Evolutionary conservation across 2,113 vertebrate species (phyloP).

Genomic region (Platycercus adscitus): DNA sequence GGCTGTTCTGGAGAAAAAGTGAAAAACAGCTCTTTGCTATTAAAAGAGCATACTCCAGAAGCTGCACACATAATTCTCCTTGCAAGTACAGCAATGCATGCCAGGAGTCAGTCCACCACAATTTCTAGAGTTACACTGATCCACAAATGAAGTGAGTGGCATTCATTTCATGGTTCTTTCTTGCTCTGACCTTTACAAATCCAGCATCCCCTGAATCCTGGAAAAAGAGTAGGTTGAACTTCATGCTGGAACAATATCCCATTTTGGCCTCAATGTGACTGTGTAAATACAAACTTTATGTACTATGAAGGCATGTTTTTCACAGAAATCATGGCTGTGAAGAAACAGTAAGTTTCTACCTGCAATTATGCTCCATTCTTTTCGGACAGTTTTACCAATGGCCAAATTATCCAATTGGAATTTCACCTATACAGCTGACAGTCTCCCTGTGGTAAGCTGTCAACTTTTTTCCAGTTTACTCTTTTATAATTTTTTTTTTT

Average conservation of each 20-base stretch:
- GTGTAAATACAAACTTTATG: neutral
- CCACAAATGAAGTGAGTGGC: neutral
- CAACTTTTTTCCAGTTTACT: neutral
- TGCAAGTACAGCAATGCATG: fast-evolving
- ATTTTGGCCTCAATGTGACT: neutral
- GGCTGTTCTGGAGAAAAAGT: neutral
- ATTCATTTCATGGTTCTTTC: neutral
- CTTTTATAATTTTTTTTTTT: fast-evolving
- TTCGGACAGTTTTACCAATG: neutral
- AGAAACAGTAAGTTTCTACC: neutral
- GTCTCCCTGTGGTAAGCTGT: neutral
- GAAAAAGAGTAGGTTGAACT: neutral
- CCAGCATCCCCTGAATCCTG: neutral
- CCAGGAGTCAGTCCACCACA: neutral
- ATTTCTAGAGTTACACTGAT: neutral
- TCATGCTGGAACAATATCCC: neutral
- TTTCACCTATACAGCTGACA: neutral
- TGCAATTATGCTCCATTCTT: neutral
- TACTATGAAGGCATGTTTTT: neutral
- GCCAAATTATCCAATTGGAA: neutral
- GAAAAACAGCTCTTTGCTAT: neutral
- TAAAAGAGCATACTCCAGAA: neutral
- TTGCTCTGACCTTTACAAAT: neutral
- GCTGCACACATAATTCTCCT: neutral
- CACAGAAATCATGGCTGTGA: neutral